Evolutionary conservation across 2,797 vertebrate genomes (phyloP).

Genomic region (Leptoclinus maculatus): DNA sequence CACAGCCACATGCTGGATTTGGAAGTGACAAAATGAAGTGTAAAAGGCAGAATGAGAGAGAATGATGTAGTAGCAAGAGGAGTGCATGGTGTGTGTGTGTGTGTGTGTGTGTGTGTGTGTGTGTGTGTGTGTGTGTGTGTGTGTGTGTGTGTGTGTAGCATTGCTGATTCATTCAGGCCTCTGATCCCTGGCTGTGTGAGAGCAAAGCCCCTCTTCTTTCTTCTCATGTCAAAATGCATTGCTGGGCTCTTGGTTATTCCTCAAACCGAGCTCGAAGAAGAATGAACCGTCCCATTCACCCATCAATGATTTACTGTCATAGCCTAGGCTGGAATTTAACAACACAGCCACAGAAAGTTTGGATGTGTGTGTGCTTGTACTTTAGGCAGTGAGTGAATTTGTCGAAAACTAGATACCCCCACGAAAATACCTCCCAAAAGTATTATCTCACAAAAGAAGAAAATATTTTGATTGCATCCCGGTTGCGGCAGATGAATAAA

Average conservation of each 20-base stretch:
- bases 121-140: constrained; percentile 24
- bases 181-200: constrained; percentile 49
- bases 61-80: constrained; percentile 37
- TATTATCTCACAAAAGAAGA: constrained; percentile 7
- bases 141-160: constrained; percentile 27
- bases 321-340: constrained; percentile 45
- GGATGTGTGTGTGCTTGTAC: neutral
- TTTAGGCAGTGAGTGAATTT: constrained; percentile 4
- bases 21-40: constrained; percentile 21
- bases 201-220: constrained; percentile 26
- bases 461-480: constrained; percentile 15
- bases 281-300: constrained; percentile 49
- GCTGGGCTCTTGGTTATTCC: constrained; percentile 51
- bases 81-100: constrained; percentile 15
- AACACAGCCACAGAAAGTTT: constrained; percentile 33
- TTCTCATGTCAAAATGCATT: constrained; percentile 61
- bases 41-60: constrained; percentile 41
- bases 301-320: constrained; percentile 66
- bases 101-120: constrained; percentile 25
- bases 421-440: neutral
- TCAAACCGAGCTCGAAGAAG: constrained; percentile 50
- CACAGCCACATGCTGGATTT: constrained; percentile 15
- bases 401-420: neutral
- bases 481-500: constrained; percentile 36
- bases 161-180: constrained; percentile 61